A percentile compares a stretch with the other conserved stretches of the same genome.
Conservation (phyloP, 2,888 invertebrate species). For the Sialis fuliginosa region DNA sequence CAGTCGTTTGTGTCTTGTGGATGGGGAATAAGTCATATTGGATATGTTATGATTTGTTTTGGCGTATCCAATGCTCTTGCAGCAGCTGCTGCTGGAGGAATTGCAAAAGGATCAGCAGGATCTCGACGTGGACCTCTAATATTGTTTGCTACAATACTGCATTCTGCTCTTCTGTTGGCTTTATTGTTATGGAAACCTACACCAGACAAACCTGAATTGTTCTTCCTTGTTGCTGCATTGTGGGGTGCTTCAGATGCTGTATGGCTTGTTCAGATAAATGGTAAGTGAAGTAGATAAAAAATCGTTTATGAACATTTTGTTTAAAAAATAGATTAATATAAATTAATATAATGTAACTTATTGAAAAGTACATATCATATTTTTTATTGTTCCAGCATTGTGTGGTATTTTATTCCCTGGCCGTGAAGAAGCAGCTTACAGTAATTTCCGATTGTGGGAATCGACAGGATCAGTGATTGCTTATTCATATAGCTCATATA, state of each 20-base stretch:
- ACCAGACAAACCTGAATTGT: slow-evolving; percentile 44
- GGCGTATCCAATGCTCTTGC: slow-evolving; percentile 78
- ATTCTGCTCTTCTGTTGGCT: slow-evolving; percentile 47
- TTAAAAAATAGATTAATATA: too few species aligned
- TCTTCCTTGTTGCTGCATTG: slow-evolving; percentile 61
- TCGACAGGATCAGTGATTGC: slow-evolving; percentile 77
- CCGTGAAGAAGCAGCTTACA: slow-evolving; percentile 76
- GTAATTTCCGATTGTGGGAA: slow-evolving; percentile 86
- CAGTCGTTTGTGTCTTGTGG: slow-evolving; percentile 75
- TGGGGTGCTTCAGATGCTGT: slow-evolving; percentile 85
- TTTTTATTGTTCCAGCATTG: slow-evolving; percentile 36
- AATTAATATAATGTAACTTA: too few species aligned
- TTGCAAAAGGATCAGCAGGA: slow-evolving; percentile 63
- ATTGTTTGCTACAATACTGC: slow-evolving; percentile 51
- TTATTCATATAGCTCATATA: slow-evolving; percentile 59
- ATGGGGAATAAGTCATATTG: slow-evolving; percentile 79
- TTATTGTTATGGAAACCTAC: slow-evolving; percentile 57
- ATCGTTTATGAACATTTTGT: too few species aligned
- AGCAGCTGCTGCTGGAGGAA: slow-evolving; percentile 59
- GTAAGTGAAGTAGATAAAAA: slow-evolving; percentile 38
- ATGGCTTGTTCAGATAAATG: slow-evolving; percentile 84
- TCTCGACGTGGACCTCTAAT: slow-evolving; percentile 69
- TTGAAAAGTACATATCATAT: neutral
- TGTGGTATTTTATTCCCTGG: slow-evolving; percentile 75
- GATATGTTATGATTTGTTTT: slow-evolving; percentile 87